Evolutionary conservation across 1,140 invertebrate genomes (phyloP), one percentile per base, ranked within the genome.

Genomic region (Drosophila nasuta): DNA sequence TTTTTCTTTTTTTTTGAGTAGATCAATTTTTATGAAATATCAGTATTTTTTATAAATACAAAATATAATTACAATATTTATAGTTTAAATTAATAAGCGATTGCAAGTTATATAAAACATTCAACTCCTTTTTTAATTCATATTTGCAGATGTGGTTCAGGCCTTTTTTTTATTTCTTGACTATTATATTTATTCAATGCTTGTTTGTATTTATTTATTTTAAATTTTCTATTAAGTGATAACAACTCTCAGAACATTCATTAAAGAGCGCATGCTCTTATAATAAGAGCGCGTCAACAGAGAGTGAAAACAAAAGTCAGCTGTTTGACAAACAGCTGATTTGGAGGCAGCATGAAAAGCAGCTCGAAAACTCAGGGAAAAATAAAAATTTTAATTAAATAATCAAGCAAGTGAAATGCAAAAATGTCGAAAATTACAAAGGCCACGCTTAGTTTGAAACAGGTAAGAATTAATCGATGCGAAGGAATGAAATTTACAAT

Each of bases 381-480:
- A 49, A 2, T n/a, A 43, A 35, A 66, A 25, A 10, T 38, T 8
- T 7, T 3, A 46, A 48, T 8, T 48, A 33, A 57, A 20, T 41
- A 69, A 49, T 25, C 2, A 60, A 46, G 8, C 13, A 56, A 43
- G 7, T 35, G 49, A 59, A 64, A 69, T 72, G 43, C 17, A 48
- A 60, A 68, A 28, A 93, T 93, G 92, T 78, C 86, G n/a, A 94
- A 94, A 85, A 58, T 94, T 75, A 91, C 93, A 6, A 94, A 94
- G 79, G 77, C 91, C 25, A 82, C 94, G 1, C 85, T 94, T n/a
- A 94, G 88, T 87, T 93, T 95, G 45, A 94, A 94, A 86, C 94
- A 95, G 93, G 91, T 92, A 65, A 77, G 2, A 41, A 38, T 41
- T 7, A 54, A 11, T 5, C 59, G 5, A 41, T 20, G 6, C 7